Conservation (phyloP, 2,888 invertebrate species). For the Lycophotia porphyrea region DNA sequence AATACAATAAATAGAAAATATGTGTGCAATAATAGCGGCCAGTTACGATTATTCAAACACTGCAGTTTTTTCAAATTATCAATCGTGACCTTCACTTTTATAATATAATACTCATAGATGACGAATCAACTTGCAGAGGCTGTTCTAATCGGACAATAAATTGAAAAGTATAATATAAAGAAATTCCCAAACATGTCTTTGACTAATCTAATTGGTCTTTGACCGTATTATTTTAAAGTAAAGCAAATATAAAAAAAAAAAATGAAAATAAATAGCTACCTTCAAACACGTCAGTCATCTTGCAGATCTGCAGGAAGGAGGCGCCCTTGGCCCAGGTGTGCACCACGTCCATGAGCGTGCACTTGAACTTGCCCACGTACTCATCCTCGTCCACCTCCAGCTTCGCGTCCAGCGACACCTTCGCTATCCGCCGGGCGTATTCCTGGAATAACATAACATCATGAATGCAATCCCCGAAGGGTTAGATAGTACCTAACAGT, state of each 20-base stretch:
- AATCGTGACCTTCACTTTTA: no score
- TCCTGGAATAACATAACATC: slow-evolving; percentile 90
- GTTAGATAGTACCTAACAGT: background rate
- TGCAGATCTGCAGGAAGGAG: slow-evolving; percentile 97
- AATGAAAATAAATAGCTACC: slow-evolving; percentile 86
- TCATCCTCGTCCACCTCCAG: slow-evolving; percentile 96
- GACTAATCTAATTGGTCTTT: no score
- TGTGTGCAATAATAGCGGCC: no score
- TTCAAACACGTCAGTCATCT: slow-evolving; percentile 99
- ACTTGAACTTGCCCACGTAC: slow-evolving; percentile 98
- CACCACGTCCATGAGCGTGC: slow-evolving; percentile 99
- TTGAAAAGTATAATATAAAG: no score
- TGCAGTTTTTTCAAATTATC: no score
- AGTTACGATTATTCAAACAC: no score
- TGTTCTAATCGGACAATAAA: no score
- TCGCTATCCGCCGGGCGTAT: slow-evolving; percentile 97
- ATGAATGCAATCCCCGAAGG: background rate
- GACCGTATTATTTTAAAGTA: no score
- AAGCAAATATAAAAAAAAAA: background rate
- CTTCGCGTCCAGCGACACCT: slow-evolving; percentile 95
- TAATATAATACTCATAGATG: no score
- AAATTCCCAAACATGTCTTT: no score
- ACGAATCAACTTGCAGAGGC: no score
- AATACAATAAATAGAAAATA: no score
- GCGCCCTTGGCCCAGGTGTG: slow-evolving; percentile 98